Evolutionary conservation across 2,888 invertebrate genomes (phyloP), one percentile per base, ranked within the genome.

Genomic region (Eurytoma californica): DNA sequence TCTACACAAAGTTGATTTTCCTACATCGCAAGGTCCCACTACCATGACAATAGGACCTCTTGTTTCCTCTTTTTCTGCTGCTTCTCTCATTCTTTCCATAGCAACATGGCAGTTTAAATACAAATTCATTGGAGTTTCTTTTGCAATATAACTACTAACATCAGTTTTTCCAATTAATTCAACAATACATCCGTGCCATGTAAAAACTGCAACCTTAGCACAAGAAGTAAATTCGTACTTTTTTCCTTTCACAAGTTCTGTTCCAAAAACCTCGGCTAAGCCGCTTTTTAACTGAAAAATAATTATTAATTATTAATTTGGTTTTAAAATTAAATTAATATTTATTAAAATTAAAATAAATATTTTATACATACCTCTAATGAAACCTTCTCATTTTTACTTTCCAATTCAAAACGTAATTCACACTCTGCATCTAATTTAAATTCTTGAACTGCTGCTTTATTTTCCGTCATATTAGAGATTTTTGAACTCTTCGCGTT

Each of bases 31-130:
- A 0, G 99, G 99, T 0, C 99, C 98, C 0, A 97, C 97, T 0
- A 98, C 91, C 95, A 98, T 95, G 0, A 95, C 94, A 51, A 96
- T 95, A 0, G 97, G 97, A 0, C 97, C 97, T 82, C 95, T 92
- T 3, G 92, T 92, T 82, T 93, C 93, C 2, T 92, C 92, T 84
- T 94, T 94, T 84, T 97, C 97, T 0, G 98, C 97, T 49, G 94
- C 94, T 58, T 94, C 92, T 82, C 99, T 92, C 91, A 98, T 93
- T 85, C 97, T 95, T 88, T 99, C 99, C 82, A 99, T 91, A 0
- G 97, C 98, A 13, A 97, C 97, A 90, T 99, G 99, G 20, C 97
- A 96, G 90, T 99, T 99, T 3, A 98, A 92, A 89, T 99, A 99
- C 83, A 98, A 94, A 84, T 95, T 94, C 98, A 98, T 98, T 0